phyloP scores from a whole-genome alignment of 2,113 vertebrate species.

The Takifugu flavidus region DNA sequence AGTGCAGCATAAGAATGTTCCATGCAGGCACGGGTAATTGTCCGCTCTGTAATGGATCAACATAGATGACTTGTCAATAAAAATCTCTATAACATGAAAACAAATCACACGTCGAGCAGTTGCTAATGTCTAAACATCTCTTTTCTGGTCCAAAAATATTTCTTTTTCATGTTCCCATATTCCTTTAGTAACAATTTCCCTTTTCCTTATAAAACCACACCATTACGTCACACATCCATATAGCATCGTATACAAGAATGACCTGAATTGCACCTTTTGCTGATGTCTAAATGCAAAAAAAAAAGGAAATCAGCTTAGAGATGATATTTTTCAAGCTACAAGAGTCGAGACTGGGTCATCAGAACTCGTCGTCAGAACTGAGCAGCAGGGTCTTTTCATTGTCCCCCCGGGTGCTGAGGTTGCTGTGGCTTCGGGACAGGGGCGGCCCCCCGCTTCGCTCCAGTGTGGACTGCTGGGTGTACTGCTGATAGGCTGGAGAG shows the following conservation, averaged over 20 bases:
- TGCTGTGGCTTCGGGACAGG: conserved; percentile 85
- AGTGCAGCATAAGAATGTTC: conserved; percentile 33
- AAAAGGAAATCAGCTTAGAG: conserved; percentile 24
- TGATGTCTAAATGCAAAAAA: conserved; percentile 15
- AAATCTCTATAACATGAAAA: conserved; percentile 21
- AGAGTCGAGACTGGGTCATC: conserved; percentile 26
- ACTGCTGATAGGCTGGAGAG: conserved; percentile 96
- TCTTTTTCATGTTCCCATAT: not conserved
- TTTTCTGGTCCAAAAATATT: conserved; percentile 4
- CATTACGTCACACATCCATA: not conserved
- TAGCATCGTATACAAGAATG: not conserved
- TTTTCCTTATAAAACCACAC: conserved; percentile 12
- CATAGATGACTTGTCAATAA: conserved; percentile 17
- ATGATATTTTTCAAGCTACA: conserved; percentile 6
- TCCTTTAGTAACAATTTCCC: not conserved
- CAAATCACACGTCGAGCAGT: conserved; percentile 9
- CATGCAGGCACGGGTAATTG: conserved; percentile 27
- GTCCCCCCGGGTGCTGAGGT: conserved; percentile 81
- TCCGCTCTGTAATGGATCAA: conserved; percentile 10
- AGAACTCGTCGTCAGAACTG: conserved; percentile 94
- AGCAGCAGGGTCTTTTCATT: conserved; percentile 91
- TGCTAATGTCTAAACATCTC: conserved; percentile 11
- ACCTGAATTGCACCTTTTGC: conserved; percentile 16
- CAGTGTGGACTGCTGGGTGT: conserved; percentile 92
- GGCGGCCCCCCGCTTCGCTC: conserved; percentile 77